phyloP scores from a whole-genome alignment of 1,140 invertebrate species.

The Drosophila carrolli region DNA sequence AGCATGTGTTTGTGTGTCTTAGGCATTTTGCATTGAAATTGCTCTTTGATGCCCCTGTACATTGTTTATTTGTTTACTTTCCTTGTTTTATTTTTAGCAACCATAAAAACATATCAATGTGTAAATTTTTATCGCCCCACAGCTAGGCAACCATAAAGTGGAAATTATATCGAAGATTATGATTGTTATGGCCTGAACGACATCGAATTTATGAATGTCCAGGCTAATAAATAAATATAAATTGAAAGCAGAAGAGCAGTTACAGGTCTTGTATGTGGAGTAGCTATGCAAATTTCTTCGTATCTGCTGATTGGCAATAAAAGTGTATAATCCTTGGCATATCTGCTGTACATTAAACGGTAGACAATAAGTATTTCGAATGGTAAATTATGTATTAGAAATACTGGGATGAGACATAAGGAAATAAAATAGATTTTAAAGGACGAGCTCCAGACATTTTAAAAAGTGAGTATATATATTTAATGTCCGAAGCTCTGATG shows the following conservation, averaged over 20 bases:
- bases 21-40: constrained; percentile 71
- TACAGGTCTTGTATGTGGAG: constrained; percentile 14
- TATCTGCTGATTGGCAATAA: constrained; percentile 43
- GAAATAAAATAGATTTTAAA: too few species aligned
- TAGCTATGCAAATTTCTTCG: constrained; percentile 31
- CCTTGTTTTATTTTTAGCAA: constrained; percentile 25
- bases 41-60: constrained; percentile 64
- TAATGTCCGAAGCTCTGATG: too few species aligned
- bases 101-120: constrained; percentile 76
- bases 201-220: constrained; percentile 42
- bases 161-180: constrained; percentile 80
- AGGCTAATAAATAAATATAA: constrained; percentile 49
- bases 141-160: constrained; percentile 62
- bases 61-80: constrained; percentile 73
- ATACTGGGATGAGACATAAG: too few species aligned
- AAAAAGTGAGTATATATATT: too few species aligned
- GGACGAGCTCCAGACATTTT: too few species aligned
- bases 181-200: constrained; percentile 54
- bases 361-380: background rate
- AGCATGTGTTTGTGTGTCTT: constrained; percentile 40
- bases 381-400: background rate
- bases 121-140: constrained; percentile 60
- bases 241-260: constrained; percentile 45
- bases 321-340: constrained; percentile 8
- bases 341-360: background rate